A percentile compares a stretch with the other conserved stretches of the same genome.
Conservation (phyloP, 2,888 invertebrate genomes). For the Microctonus aethiopoides region DNA sequence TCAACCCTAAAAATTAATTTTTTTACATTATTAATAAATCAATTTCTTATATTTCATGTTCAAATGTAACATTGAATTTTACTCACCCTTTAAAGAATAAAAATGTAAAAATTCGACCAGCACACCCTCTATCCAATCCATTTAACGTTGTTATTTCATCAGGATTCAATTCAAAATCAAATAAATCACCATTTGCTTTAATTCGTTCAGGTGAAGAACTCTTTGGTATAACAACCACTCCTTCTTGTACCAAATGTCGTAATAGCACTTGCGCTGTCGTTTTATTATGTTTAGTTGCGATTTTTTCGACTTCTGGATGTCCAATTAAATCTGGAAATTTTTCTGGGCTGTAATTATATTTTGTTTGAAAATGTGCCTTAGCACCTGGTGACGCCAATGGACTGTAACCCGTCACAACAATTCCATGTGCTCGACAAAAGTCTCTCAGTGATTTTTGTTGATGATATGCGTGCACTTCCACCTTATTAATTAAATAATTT, state of each 20-base stretch:
- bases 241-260: conserved; percentile 76
- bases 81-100: conserved; percentile 67
- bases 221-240: conserved; percentile 81
- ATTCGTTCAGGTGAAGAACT: conserved; percentile 78
- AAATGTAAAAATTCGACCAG: conserved; percentile 77
- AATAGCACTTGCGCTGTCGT: conserved; percentile 79
- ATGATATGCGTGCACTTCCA: conserved; percentile 82
- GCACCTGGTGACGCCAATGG: conserved; percentile 81
- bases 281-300: conserved; percentile 73
- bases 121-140: conserved; percentile 72
- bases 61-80: conserved; percentile 7
- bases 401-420: conserved; percentile 78
- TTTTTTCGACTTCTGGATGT: conserved; percentile 71
- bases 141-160: conserved; percentile 71
- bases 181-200: conserved; percentile 77
- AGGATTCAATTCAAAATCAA: conserved; percentile 72
- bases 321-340: conserved; percentile 72
- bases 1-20: conserved; percentile 69
- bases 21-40: background rate
- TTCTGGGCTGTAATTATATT: conserved; percentile 57
- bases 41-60: background rate
- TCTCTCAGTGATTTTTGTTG: conserved; percentile 76
- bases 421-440: conserved; percentile 73
- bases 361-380: conserved; percentile 65
- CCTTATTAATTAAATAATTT: conserved; percentile 52